phyloP scores from a whole-genome alignment of 2,888 invertebrate genomes.

The Arenicola marina region DNA sequence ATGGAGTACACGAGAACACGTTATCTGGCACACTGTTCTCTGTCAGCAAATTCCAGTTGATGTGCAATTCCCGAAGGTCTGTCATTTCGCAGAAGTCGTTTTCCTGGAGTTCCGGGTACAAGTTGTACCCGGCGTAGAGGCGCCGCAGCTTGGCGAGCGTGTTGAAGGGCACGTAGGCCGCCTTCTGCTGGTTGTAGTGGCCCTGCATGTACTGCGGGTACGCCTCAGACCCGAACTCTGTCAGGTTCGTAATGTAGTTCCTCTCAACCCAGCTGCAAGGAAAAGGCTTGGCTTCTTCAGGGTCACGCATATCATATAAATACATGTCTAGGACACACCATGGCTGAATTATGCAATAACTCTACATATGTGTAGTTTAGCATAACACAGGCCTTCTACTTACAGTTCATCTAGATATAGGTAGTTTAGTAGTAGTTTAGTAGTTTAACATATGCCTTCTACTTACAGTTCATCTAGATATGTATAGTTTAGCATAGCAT shows the following conservation, averaged over 20 bases:
- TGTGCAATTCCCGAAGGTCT: no score
- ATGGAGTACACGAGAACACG: no score
- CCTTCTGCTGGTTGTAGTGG: constrained; percentile 6
- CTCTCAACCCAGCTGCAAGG: constrained; percentile 39
- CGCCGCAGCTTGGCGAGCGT: constrained; percentile 4
- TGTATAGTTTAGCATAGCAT: no score
- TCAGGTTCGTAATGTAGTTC: constrained; percentile 36
- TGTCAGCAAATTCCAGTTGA: no score
- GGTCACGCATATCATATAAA: background rate
- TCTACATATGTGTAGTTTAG: constrained; percentile 15
- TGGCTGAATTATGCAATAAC: background rate
- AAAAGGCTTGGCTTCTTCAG: background rate
- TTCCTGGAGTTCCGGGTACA: no score
- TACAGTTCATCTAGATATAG: no score
- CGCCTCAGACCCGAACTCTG: constrained; percentile 38
- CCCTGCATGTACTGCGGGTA: constrained; percentile 24
- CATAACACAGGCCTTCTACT: no score
- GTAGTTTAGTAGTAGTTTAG: no score
- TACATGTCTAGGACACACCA: background rate
- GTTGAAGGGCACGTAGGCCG: constrained; percentile 4
- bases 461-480: no score
- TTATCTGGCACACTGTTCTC: no score
- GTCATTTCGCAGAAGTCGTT: no score
- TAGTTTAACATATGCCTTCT: no score
- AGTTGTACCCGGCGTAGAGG: background rate